A percentile compares a stretch with the other conserved stretches of the same genome.
Evolutionary conservation across 1,140 invertebrate genomes (phyloP).

Genomic region (Listronotus oregonensis): DNA sequence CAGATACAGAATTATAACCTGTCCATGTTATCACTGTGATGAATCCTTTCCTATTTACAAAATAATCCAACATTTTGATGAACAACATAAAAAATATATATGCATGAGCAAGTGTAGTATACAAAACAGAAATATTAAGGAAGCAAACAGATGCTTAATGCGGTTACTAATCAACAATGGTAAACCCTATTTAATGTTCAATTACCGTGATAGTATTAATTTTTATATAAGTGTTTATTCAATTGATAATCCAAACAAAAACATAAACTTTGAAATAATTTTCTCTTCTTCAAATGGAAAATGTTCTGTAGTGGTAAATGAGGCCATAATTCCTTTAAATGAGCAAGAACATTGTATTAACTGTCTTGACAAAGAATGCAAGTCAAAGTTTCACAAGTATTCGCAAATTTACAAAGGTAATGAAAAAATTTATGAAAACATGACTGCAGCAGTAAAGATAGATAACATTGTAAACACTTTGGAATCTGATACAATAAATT

Average conservation of each 20-base stretch:
- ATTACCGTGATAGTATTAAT: conserved; percentile 3
- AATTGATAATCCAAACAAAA: background rate
- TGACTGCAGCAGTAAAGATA: conserved; percentile 8
- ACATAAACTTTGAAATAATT: conserved; percentile 1
- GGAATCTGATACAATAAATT: conserved; percentile 11
- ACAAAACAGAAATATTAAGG: conserved; percentile 16
- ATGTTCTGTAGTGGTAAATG: conserved; percentile 13
- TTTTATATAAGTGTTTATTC: conserved; percentile 17
- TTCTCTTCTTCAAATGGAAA: conserved; percentile 13
- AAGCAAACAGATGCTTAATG: conserved; percentile 12
- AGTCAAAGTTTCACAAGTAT: conserved; percentile 7
- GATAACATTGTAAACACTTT: conserved; percentile 8
- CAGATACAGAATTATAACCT: conserved; percentile 15
- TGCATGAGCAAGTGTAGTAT: conserved; percentile 6
- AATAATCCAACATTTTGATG: conserved; percentile 10
- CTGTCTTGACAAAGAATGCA: conserved; percentile 13
- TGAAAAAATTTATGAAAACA: conserved; percentile 7
- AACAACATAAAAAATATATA: conserved; percentile 14
- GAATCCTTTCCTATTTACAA: conserved; percentile 14
- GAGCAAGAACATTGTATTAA: conserved; percentile 12
- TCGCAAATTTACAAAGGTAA: conserved; percentile 1
- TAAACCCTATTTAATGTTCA: conserved; percentile 14
- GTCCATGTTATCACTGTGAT: conserved; percentile 10
- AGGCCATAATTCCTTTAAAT: conserved; percentile 7
- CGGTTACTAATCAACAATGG: conserved; percentile 2